Evolutionary conservation across 2,888 invertebrate species (phyloP), one percentile per base, ranked within the genome.

Genomic region (Dusona sp.): DNA sequence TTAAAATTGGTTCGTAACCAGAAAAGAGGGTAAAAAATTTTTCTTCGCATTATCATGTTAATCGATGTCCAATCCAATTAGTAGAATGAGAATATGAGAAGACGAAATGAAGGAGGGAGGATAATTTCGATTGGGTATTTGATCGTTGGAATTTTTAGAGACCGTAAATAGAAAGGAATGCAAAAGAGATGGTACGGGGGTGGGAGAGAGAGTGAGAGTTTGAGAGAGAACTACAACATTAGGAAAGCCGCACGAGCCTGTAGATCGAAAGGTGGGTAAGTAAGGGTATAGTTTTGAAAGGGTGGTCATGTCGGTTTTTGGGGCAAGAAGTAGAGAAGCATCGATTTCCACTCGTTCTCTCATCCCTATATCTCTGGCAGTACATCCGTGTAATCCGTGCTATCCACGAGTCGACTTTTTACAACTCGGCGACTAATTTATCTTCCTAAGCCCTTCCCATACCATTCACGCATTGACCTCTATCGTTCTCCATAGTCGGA

Each of bases 351-450:
- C 57, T 29, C 29, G 42, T 45, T 33, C 45, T 25, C 4, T 8
- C 11, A 42, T 22, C 54, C 33, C 42, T 16, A 22, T 22, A 29
- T 38, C 45, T 57, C 33, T 9, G 16, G 33, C 77, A 90, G 90
- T 89, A 90, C 90, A 89, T 91, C 89, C 89, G 90, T 91, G 90
- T 91, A 91, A 92, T 91, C 91, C 90, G 77, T 89, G 89, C 90
- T 89, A 90, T 92, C 90, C 92, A 88, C 91, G 89, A 91, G 89
- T 90, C 90, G 89, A 89, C 90, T 92, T 92, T 92, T 92, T 91
- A 90, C 89, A 89, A 88, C 88, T 84, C 81, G 77, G 83, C 89
- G 89, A 89, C 91, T 91, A 91, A 92, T 92, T 92, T 92, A 92
- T 92, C 91, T 91, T 90, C 87, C 89, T 89, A 90, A 92, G 90